A percentile compares a stretch with the other conserved stretches of the same genome.
Evolutionary conservation across 2,797 vertebrate species (phyloP).

Genomic region (Ctenopoma multispine): DNA sequence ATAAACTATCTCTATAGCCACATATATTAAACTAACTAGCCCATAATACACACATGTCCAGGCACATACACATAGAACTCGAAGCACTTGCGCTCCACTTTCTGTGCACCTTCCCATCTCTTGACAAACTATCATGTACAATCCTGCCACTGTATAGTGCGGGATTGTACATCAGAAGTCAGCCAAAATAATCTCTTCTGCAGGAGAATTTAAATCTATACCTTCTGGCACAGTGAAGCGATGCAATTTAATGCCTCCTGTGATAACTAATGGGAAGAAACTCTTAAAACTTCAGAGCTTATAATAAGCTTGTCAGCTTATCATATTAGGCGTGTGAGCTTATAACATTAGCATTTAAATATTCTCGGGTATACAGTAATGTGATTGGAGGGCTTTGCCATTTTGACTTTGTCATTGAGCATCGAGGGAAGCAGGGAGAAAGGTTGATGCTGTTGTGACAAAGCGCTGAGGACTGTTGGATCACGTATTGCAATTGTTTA

Average conservation of each 20-base stretch:
- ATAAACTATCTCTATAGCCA: constrained; percentile 57
- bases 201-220: constrained; percentile 85
- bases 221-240: constrained; percentile 80
- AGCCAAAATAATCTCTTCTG: constrained; percentile 85
- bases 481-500: constrained; percentile 40
- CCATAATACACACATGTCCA: constrained; percentile 51
- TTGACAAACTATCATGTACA: constrained; percentile 80
- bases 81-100: constrained; percentile 61
- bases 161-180: constrained; percentile 72
- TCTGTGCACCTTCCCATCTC: constrained; percentile 62
- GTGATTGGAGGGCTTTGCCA: constrained; percentile 83
- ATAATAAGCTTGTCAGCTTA: constrained; percentile 91
- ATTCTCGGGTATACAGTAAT: constrained; percentile 82
- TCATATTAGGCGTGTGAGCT: constrained; percentile 90
- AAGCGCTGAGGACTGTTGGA: constrained; percentile 16
- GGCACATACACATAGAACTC: constrained; percentile 40
- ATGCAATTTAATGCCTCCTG: constrained; percentile 86
- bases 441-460: constrained; percentile 23
- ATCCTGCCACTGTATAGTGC: constrained; percentile 75
- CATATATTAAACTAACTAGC: constrained; percentile 54
- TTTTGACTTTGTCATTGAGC: constrained; percentile 79
- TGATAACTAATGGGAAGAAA: constrained; percentile 87
- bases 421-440: constrained; percentile 50
- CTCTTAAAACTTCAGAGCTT: constrained; percentile 89
- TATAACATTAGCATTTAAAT: constrained; percentile 91